Base-by-base conservation (phyloP, 2,888 invertebrate species). In the Terebella lapidaria region DNA sequence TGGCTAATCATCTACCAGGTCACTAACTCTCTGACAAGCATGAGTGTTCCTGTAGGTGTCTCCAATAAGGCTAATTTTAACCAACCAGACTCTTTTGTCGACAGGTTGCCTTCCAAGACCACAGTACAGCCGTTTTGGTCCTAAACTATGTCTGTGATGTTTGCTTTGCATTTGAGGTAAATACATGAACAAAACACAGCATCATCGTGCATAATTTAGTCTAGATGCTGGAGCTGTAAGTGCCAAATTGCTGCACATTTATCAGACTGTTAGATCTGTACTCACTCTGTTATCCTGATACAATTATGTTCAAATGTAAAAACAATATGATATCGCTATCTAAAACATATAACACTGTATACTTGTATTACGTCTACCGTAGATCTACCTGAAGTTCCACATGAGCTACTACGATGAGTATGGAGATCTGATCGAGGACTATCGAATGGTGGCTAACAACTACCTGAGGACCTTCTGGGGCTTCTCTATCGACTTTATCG, bases 381-480 rank as follows among this genome's bases (percentile, higher is more conserved):
- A 64, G 64, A 61, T 64, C 29, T 64, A 51, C 52, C 18, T 64
- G 3, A 58, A 54, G 22, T 61, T 61, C 35, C 61, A 61, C 46
- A 30, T 53, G 24, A 56, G 56, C 45, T 61, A 35, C 47, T 60
- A 58, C 26, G 56, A 62, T 27, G 49, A 57, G 0, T 29, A 60
- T 18, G 62, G 64, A 5, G 60, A 62, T 42, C 45, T 62, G n/a
- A 30, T 57, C 5, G 62, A 64, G 2, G 52, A 62, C 45, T 54
- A 46, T 20, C 22, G 26, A 2, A 18, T 5, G 20, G 52, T 60
- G 29, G 25, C 25, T 22, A 20, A 25, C 2, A 28, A 52, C 25
- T 64, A 64, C 56, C 52, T 62, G 2, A 27, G 29, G 18, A 27
- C 25, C 15, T 25, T 51, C 1, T n/a, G 18, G 27, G 60, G 57